Conservation (phyloP, 2,797 vertebrate species). For the Amniataba percoides region DNA sequence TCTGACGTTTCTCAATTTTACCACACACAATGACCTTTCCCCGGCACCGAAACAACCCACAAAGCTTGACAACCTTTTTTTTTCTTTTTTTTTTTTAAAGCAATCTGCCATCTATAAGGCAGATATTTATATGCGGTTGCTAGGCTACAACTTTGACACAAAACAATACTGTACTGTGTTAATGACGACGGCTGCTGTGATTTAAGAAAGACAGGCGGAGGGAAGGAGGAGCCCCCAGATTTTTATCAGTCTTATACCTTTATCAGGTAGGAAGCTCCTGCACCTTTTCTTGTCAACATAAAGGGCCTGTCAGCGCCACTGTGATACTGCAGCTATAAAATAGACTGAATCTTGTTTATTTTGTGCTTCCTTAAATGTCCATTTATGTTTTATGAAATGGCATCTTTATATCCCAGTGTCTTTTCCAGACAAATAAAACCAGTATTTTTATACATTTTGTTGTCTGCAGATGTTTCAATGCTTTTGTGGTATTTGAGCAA, state of each 20-base stretch:
- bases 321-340: conserved; percentile 3
- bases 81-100: no score
- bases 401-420: not conserved
- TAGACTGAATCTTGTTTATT: conserved; percentile 1
- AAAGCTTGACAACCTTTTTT: conserved; percentile 13
- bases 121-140: conserved; percentile 1
- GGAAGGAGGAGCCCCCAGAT: not conserved
- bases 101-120: conserved; percentile 11
- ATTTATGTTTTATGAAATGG: conserved; percentile 26
- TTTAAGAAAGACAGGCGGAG: not conserved
- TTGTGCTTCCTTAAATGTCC: conserved; percentile 16
- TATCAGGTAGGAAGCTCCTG: not conserved
- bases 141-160: not conserved
- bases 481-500: not conserved
- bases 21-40: conserved; percentile 45
- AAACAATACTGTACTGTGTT: not conserved
- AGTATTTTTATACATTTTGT: not conserved
- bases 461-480: not conserved
- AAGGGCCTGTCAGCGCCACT: not conserved
- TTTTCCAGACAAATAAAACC: conserved; percentile 20
- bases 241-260: no score
- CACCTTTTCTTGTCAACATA: conserved; percentile 13
- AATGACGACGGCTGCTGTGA: not conserved
- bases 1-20: conserved; percentile 26
- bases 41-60: conserved; percentile 11